Evolutionary conservation across 2,113 vertebrate species (phyloP).

Genomic region (Otis tarda): DNA sequence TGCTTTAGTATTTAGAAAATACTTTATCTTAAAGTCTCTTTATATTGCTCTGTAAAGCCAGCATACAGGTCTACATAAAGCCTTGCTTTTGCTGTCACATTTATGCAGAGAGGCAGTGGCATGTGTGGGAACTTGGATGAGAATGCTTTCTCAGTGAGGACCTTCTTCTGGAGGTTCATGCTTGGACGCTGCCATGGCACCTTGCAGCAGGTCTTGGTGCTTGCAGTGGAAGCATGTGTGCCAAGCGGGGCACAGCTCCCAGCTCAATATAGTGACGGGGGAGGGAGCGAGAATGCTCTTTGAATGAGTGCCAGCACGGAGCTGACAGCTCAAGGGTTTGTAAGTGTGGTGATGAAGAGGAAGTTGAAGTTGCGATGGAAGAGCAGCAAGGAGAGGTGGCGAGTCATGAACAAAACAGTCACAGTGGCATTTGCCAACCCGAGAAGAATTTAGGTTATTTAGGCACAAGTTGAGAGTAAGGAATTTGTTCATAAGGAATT

Average conservation of each 20-base stretch:
- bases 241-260: background rate
- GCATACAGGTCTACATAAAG: background rate
- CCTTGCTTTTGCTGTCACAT: background rate
- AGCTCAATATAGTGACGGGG: background rate
- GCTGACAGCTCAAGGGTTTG: slow-evolving; percentile 22
- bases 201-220: background rate
- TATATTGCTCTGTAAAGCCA: background rate
- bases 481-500: background rate
- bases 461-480: background rate
- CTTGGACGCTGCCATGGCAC: background rate
- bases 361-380: background rate
- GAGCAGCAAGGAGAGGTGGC: background rate
- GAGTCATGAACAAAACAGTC: background rate
- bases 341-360: background rate
- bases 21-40: background rate
- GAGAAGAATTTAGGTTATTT: background rate
- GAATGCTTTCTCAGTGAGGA: background rate
- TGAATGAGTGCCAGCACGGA: background rate
- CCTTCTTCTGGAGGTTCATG: background rate
- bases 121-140: background rate
- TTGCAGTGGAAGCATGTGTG: background rate
- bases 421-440: background rate
- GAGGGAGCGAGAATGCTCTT: background rate
- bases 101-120: background rate
- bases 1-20: background rate